Evolutionary conservation across 2,888 invertebrate species (phyloP).

Genomic region (Magallana nippona): DNA sequence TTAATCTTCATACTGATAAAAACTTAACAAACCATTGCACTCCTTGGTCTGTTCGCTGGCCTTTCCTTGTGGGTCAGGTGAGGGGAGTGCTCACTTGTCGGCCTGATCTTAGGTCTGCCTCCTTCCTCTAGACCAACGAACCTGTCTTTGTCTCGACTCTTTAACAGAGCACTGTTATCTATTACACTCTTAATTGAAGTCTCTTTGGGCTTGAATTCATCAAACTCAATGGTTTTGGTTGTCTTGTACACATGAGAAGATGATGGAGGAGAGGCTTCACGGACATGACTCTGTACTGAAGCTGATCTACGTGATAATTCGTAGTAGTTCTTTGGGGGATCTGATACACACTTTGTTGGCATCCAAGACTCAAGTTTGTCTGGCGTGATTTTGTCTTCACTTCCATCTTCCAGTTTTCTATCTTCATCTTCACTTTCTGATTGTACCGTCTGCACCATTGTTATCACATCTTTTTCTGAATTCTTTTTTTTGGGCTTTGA

Average conservation of each 20-base stretch:
- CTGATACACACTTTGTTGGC: slow-evolving; percentile 60
- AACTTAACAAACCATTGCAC: slow-evolving; percentile 56
- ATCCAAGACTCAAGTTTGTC: slow-evolving; percentile 49
- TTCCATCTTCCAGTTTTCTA: slow-evolving; percentile 36
- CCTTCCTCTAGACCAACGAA: slow-evolving; percentile 36
- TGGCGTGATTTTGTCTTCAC: slow-evolving; percentile 42
- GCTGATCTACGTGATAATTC: slow-evolving; percentile 59
- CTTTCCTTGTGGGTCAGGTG: background rate
- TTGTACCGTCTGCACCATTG: slow-evolving; percentile 61
- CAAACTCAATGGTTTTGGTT: slow-evolving; percentile 63
- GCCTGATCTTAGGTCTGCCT: background rate
- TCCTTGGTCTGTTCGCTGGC: slow-evolving; percentile 51
- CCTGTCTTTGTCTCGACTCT: slow-evolving; percentile 46
- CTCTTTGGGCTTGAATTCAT: slow-evolving; percentile 61
- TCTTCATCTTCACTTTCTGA: slow-evolving; percentile 52
- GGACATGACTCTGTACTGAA: background rate
- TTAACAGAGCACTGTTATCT: slow-evolving; percentile 55
- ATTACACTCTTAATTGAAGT: slow-evolving; percentile 57
- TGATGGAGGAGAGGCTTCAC: background rate
- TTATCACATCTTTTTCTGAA: slow-evolving; percentile 60
- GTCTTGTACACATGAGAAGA: slow-evolving; percentile 56
- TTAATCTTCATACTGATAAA: background rate
- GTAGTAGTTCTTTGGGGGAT: slow-evolving; percentile 63
- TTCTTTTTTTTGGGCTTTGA: slow-evolving; percentile 46
- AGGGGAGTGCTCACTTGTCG: background rate